Conservation (phyloP, 2,888 invertebrate genomes). For the Drosophila neutralis region DNA sequence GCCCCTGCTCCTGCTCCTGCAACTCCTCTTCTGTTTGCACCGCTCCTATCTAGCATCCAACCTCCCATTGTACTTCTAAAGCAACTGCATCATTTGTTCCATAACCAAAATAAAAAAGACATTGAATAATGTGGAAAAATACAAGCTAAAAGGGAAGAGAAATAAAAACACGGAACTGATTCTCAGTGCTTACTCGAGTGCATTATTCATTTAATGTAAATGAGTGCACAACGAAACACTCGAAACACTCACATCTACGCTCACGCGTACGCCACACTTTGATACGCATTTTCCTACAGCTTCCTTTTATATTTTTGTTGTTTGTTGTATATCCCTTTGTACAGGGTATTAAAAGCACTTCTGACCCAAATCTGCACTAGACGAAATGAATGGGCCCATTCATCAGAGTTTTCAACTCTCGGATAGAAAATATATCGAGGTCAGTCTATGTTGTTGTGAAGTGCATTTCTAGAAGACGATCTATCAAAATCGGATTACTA, state of each 20-base stretch:
- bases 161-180: constrained; percentile 35
- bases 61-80: background rate
- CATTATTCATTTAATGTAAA: constrained; percentile 77
- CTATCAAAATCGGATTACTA: background rate
- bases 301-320: background rate
- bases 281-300: constrained; percentile 35
- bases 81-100: constrained; percentile 9
- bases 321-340: background rate
- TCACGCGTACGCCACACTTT: constrained; percentile 22
- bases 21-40: background rate
- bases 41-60: background rate
- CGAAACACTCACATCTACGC: constrained; percentile 5
- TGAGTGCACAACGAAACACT: constrained; percentile 51
- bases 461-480: background rate
- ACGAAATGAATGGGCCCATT: background rate
- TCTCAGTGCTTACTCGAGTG: constrained; percentile 61
- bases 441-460: background rate
- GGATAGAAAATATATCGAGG: background rate
- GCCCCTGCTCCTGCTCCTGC: background rate
- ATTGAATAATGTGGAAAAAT: constrained; percentile 3
- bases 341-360: constrained; percentile 1
- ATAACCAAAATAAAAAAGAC: constrained; percentile 9
- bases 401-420: background rate
- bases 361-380: background rate
- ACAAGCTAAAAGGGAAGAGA: constrained; percentile 10